phyloP scores from a whole-genome alignment of 2,113 vertebrate species.

The Serinus canaria region DNA sequence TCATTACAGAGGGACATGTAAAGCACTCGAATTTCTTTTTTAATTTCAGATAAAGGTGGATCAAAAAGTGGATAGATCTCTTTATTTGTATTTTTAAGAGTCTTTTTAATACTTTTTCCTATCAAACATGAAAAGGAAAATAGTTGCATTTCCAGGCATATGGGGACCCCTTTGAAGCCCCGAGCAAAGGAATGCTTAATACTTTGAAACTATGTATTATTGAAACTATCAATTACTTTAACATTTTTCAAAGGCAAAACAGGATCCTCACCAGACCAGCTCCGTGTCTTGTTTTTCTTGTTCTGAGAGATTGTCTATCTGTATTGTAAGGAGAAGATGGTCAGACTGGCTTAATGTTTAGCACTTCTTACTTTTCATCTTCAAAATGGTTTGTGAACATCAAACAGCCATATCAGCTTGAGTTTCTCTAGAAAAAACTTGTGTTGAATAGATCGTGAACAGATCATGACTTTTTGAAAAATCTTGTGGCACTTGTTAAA shows the following conservation, averaged over 20 bases:
- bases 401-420: neutral
- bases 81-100: constrained; percentile 48
- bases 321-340: neutral
- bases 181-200: constrained; percentile 31
- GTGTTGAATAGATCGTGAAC: neutral
- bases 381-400: neutral
- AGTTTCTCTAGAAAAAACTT: neutral
- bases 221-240: constrained; percentile 43
- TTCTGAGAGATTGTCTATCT: constrained; percentile 34
- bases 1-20: constrained; percentile 4
- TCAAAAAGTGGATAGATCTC: constrained; percentile 26
- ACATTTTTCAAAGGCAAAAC: constrained; percentile 45
- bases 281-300: neutral
- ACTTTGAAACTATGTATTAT: constrained; percentile 37
- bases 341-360: neutral
- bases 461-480: neutral
- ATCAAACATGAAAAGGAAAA: constrained; percentile 35
- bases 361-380: neutral
- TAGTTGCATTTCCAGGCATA: constrained; percentile 22
- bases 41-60: constrained; percentile 40
- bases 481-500: neutral
- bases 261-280: constrained; percentile 13
- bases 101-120: neutral
- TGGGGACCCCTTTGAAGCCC: constrained; percentile 28
- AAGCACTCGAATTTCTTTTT: neutral